Conservation (phyloP, 2,797 vertebrate genomes). For the Gymnoscopelus braueri region DNA sequence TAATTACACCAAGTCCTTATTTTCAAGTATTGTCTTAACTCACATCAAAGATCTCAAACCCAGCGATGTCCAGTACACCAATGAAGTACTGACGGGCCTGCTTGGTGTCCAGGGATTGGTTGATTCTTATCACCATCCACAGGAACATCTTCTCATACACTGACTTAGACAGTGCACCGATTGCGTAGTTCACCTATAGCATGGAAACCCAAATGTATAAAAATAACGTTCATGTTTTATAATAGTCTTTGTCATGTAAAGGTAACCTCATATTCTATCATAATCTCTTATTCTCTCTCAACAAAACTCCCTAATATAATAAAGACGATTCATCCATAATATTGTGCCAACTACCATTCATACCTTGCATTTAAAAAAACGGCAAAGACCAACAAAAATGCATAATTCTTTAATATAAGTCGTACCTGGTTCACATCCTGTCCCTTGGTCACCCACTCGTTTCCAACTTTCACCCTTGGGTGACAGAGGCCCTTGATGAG, state of each 20-base stretch:
- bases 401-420: constrained; percentile 51
- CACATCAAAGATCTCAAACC: constrained; percentile 92
- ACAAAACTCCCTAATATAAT: too few relatives aligned
- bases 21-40: constrained; percentile 35
- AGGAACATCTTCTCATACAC: constrained; percentile 90
- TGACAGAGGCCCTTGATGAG: constrained; percentile 92
- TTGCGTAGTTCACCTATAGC: constrained; percentile 80
- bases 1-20: background rate
- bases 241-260: background rate
- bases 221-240: background rate
- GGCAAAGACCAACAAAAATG: background rate
- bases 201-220: background rate
- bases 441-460: constrained; percentile 92
- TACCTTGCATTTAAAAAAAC: background rate
- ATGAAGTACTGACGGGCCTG: constrained; percentile 90
- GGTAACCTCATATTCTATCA: background rate
- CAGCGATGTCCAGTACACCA: constrained; percentile 88
- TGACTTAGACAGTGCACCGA: constrained; percentile 85
- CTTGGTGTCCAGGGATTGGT: constrained; percentile 88
- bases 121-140: constrained; percentile 91
- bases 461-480: constrained; percentile 92
- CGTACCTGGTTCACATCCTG: constrained; percentile 90
- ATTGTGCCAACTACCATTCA: background rate
- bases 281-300: background rate
- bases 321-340: too few relatives aligned